Evolutionary conservation across 2,888 invertebrate genomes (phyloP).

Genomic region (Sarcophaga rosellei): DNA sequence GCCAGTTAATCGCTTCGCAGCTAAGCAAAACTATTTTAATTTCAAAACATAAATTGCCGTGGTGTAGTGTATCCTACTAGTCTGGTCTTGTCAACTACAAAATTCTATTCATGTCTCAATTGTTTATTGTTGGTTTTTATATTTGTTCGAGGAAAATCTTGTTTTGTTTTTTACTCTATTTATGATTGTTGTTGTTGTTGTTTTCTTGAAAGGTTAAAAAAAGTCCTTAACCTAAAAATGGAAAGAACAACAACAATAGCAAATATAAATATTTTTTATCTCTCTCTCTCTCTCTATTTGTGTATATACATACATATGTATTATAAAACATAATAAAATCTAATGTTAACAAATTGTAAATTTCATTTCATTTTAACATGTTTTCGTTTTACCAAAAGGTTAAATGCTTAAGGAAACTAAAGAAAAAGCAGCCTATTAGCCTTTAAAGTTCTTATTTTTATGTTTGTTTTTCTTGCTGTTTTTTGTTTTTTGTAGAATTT

Average conservation of each 20-base stretch:
- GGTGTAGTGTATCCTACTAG: too few relatives aligned
- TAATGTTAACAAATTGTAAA: conserved; percentile 42
- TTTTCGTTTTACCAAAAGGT: conserved; percentile 37
- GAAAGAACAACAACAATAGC: conserved; percentile 17
- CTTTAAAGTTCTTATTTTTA: neutral
- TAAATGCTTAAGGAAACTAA: conserved; percentile 39
- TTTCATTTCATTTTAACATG: conserved; percentile 10
- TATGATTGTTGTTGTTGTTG: neutral
- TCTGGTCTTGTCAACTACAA: too few relatives aligned
- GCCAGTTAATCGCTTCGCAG: too few relatives aligned
- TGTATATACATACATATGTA: too few relatives aligned
- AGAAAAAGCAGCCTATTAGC: conserved; percentile 18
- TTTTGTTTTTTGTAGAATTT: too few relatives aligned
- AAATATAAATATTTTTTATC: neutral
- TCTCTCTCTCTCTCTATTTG: too few relatives aligned
- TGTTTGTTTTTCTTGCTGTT: neutral
- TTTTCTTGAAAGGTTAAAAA: conserved; percentile 36
- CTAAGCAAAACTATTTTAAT: neutral
- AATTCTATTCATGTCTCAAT: neutral
- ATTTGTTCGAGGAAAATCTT: conserved; percentile 25
- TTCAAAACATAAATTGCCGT: neutral
- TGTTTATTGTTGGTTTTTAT: neutral
- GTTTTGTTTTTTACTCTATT: neutral
- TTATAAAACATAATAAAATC: conserved; percentile 18
- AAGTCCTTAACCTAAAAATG: conserved; percentile 35